Base-by-base conservation (phyloP, 2,797 vertebrate genomes). In the Gadopsis marmoratus region DNA sequence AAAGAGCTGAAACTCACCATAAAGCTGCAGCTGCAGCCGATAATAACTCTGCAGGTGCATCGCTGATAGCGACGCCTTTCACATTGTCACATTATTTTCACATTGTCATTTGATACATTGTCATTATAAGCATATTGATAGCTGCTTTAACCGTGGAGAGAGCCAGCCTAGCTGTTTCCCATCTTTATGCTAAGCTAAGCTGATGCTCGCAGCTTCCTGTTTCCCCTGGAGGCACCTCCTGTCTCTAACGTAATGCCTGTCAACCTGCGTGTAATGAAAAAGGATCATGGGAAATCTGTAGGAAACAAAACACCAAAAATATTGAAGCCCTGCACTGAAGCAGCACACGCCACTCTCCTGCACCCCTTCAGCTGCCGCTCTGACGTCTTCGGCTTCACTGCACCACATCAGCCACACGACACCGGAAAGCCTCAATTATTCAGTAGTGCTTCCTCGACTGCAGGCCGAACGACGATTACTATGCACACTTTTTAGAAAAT, bases 391-490 rank as follows among this genome's bases (percentile, higher is more conserved):
- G 0, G 17, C 72, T 55, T 29, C 59, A 59, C 19, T 14, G 78
- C 63, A 39, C 19, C 74, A 17, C 39, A 23, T 29, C 55, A 26
- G 31, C 45, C 8, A 17, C 29, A 37, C 61, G 39, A 48, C 47
- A 51, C 21, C 16, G 7, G 29, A 19, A 37, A 62, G 26, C 69
- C 35, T 50, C 41, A 55, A 82, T 37, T 12, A 60, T 51, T 41
- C 65, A 19, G 12, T 5, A 0, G 17, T 48, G 31, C 31, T 21
- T 67, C 62, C 13, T 51, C 41, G 8, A 2, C 53, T 64, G 53
- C 16, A 26, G 4, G 51, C 62, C 67, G 48, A 73, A 54, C 53
- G 11, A 14, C n/a, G 48, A 58, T 62, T 70, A 26, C n/a, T 66
- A 23, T 37, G 33, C 39, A 17, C 45, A 23, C 12, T 56, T 26